Evolutionary conservation across 64 coral and sea anemone genomes (phyloP).

Genomic region (Orbicella faveolata): DNA sequence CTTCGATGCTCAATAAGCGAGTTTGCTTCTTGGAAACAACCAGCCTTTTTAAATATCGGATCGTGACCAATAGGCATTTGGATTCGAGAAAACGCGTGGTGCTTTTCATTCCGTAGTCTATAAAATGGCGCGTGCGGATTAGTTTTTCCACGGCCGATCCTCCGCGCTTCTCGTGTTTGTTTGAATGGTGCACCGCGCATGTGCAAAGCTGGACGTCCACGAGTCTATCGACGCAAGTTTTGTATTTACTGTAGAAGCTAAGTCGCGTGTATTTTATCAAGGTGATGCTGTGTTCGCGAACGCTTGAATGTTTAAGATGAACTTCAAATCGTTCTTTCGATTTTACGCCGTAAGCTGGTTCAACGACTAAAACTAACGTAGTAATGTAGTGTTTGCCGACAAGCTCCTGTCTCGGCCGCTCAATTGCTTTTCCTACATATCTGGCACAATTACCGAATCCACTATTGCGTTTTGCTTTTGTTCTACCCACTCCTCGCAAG

Average conservation of each 20-base stretch:
- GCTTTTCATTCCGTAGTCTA: constrained; percentile 40
- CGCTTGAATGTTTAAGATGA: constrained; percentile 56
- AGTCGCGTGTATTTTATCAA: constrained; percentile 67
- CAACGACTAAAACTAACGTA: constrained; percentile 69
- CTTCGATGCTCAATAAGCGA: constrained; percentile 69
- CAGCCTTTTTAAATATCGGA: constrained; percentile 37
- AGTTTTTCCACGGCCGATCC: constrained; percentile 22
- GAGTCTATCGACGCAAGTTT: constrained; percentile 72
- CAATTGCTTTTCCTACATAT: constrained; percentile 72
- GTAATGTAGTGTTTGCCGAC: constrained; percentile 62
- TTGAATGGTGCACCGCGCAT: constrained; percentile 38
- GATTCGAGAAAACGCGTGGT: constrained; percentile 26
- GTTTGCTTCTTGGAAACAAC: constrained; percentile 39
- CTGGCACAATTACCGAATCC: constrained; percentile 86
- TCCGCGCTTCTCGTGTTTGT: constrained; percentile 21
- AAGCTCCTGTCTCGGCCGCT: constrained; percentile 60
- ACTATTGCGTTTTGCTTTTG: background rate
- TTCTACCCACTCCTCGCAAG: background rate
- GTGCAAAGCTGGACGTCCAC: constrained; percentile 86
- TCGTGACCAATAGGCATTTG: constrained; percentile 58
- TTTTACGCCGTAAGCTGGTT: constrained; percentile 62
- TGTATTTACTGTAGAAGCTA: constrained; percentile 76
- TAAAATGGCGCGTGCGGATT: constrained; percentile 54
- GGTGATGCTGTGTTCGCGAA: constrained; percentile 61
- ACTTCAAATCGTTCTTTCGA: constrained; percentile 86